Evolutionary conservation across 2,113 vertebrate species (phyloP).

Genomic region (Ptyas mucosa): DNA sequence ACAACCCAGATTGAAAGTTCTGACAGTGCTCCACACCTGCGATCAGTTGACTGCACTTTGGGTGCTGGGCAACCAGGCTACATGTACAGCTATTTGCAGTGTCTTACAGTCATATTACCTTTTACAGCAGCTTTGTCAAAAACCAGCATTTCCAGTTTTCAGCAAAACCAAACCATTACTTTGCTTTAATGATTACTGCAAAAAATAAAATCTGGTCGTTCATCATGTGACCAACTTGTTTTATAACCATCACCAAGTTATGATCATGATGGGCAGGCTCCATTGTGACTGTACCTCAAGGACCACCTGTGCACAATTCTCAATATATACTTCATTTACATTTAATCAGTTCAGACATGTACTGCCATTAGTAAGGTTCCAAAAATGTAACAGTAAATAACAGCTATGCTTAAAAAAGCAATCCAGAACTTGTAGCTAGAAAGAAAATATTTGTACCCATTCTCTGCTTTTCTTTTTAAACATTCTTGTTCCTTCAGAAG

Average conservation of each 20-base stretch:
- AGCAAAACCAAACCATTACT: neutral
- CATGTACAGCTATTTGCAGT: neutral
- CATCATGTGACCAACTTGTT: neutral
- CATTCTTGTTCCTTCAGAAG: slow-evolving; percentile 89
- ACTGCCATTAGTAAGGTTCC: neutral
- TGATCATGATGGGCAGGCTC: neutral
- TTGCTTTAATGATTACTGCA: neutral
- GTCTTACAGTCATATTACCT: neutral
- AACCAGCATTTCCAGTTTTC: neutral
- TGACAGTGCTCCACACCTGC: neutral
- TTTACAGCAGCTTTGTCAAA: neutral
- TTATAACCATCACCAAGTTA: neutral
- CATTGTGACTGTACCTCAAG: neutral
- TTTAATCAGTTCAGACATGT: neutral
- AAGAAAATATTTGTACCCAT: slow-evolving; percentile 73
- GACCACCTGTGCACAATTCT: neutral
- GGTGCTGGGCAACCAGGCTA: neutral
- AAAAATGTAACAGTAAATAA: neutral
- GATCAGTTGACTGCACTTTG: neutral
- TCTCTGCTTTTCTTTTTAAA: slow-evolving; percentile 89
- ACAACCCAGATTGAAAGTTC: neutral
- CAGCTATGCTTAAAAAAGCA: neutral
- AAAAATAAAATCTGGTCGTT: neutral
- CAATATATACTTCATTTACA: neutral
- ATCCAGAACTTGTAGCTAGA: neutral